A percentile compares a stretch with the other conserved stretches of the same genome.
These are phyloP conservation scores for Zenarchopterus dispar DNA, from an alignment of 2,797 vertebrate genomes.

Conservation along the genomic window DNA sequence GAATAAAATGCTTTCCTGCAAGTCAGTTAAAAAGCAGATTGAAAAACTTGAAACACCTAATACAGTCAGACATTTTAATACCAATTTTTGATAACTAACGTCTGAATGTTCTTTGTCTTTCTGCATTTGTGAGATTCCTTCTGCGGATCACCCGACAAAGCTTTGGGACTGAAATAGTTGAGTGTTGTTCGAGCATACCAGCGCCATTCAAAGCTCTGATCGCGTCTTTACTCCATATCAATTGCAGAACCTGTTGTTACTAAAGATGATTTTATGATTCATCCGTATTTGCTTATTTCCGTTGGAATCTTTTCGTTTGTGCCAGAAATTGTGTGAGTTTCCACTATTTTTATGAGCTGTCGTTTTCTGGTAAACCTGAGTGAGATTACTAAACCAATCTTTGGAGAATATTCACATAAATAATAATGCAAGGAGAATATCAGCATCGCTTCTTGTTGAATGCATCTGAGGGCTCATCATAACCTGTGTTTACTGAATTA, in stretches of 20 bases:
- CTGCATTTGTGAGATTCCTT: slow-evolving; percentile 12
- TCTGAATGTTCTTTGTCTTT: background rate
- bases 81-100: too few species aligned
- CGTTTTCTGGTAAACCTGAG: slow-evolving; percentile 8
- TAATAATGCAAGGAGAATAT: background rate
- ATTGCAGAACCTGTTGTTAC: slow-evolving; percentile 16
- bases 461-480: background rate
- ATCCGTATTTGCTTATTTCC: slow-evolving; percentile 22
- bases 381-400: background rate
- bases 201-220: slow-evolving; percentile 37
- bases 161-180: slow-evolving; percentile 44
- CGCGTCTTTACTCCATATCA: slow-evolving; percentile 30
- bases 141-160: slow-evolving; percentile 28
- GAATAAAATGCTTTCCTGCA: too few species aligned
- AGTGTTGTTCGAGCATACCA: slow-evolving; percentile 28
- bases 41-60: too few species aligned
- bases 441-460: slow-evolving; percentile 5
- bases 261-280: slow-evolving; percentile 38
- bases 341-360: slow-evolving; percentile 29
- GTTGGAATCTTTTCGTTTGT: slow-evolving; percentile 16
- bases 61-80: too few species aligned
- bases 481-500: slow-evolving; percentile 4
- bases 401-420: too few species aligned
- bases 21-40: too few species aligned
- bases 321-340: slow-evolving; percentile 10